These are phyloP conservation scores for Patella ulyssiponensis DNA, from an alignment of 2,888 invertebrate genomes.

Conservation along the genomic window DNA sequence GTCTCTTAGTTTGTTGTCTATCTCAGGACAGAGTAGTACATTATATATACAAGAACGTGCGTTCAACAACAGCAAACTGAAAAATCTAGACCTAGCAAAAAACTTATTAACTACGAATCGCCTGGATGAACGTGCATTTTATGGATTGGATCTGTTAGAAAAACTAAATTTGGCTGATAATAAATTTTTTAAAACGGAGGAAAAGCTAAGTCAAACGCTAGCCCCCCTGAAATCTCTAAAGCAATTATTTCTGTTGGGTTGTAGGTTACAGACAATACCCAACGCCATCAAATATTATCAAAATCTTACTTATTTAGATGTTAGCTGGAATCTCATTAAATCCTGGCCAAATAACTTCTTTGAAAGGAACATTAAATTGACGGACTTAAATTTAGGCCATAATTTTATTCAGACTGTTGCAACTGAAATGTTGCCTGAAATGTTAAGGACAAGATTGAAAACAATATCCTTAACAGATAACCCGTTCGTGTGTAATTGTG, in stretches of 20 bases:
- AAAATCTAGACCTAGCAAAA: not conserved
- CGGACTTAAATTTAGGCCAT: not conserved
- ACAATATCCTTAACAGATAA: conserved; percentile 76
- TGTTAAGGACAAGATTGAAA: conserved; percentile 10
- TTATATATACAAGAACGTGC: not conserved
- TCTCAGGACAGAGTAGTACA: not conserved
- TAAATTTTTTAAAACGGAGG: not conserved
- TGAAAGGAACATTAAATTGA: not conserved
- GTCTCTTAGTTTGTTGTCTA: not conserved
- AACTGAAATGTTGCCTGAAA: not conserved
- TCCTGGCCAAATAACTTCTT: not conserved
- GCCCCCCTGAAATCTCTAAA: not conserved
- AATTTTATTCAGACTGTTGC: not conserved
- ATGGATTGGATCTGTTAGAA: not conserved
- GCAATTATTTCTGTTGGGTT: not conserved
- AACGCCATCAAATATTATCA: not conserved
- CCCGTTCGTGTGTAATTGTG: conserved; percentile 78
- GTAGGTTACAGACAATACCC: not conserved
- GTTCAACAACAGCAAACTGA: not conserved
- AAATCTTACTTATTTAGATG: not conserved
- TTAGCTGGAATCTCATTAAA: not conserved
- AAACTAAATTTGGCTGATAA: not conserved
- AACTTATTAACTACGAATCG: not conserved
- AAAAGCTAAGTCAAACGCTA: not conserved
- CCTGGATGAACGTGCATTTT: not conserved